A percentile compares a stretch with the other conserved stretches of the same genome.
Evolutionary conservation across 2,797 vertebrate species (phyloP).

Genomic region (Todus mexicanus): DNA sequence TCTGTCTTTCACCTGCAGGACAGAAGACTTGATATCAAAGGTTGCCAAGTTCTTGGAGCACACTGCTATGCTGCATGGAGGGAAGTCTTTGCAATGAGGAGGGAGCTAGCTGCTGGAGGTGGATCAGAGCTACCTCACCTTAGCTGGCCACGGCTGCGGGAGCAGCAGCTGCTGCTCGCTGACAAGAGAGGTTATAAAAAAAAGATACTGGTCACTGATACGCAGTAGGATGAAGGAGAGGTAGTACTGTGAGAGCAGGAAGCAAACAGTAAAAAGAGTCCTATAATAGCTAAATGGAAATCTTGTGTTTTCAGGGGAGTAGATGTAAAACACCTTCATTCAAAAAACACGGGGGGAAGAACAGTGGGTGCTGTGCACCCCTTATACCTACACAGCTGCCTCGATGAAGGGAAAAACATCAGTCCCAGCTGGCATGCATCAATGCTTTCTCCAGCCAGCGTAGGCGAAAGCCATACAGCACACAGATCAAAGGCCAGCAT

Average conservation of each 20-base stretch:
- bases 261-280: neutral
- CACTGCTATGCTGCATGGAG: neutral
- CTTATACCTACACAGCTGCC: neutral
- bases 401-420: neutral
- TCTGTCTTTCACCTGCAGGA: neutral
- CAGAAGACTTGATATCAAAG: neutral
- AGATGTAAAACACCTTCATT: neutral
- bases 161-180: neutral
- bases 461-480: neutral
- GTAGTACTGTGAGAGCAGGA: neutral
- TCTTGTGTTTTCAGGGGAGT: neutral
- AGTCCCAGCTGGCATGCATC: accelerated
- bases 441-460: neutral
- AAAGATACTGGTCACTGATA: neutral
- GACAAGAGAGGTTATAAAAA: neutral
- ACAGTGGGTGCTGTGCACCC: accelerated
- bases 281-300: neutral
- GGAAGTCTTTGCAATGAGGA: neutral
- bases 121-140: neutral
- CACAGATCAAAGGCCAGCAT: neutral
- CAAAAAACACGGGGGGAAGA: neutral
- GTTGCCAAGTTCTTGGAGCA: neutral
- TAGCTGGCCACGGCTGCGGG: neutral
- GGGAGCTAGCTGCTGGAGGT: neutral
- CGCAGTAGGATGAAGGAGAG: neutral